A percentile compares a stretch with the other conserved stretches of the same genome.
phyloP scores from a whole-genome alignment of 2,113 vertebrate species.

The Lonchura striata region DNA sequence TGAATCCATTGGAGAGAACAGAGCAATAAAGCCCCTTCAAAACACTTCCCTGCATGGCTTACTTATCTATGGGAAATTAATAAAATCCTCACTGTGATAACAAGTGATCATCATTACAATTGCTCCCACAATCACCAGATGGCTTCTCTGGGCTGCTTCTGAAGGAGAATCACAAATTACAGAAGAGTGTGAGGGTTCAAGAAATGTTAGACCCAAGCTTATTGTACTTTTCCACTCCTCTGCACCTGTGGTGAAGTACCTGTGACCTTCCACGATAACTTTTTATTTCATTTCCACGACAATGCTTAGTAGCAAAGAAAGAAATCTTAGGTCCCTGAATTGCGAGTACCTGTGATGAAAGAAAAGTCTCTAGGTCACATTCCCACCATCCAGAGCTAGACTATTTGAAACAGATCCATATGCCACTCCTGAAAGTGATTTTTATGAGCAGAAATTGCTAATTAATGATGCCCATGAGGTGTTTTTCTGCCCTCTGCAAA shows the following conservation, averaged over 20 bases:
- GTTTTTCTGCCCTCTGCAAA: conserved; percentile 26
- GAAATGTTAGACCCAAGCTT: not conserved
- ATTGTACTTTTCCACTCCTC: not conserved
- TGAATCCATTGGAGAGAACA: not conserved
- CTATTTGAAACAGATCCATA: conserved; percentile 18
- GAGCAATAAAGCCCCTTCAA: not conserved
- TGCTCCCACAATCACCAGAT: fast-evolving
- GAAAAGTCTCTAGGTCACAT: conserved; percentile 32
- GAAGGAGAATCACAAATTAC: not conserved
- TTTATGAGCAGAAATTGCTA: conserved; percentile 37
- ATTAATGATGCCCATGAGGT: conserved; percentile 9
- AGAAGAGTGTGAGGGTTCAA: not conserved
- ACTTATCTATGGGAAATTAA: not conserved
- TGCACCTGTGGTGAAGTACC: not conserved
- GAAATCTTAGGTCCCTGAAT: not conserved
- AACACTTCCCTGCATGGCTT: not conserved
- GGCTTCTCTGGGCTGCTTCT: not conserved
- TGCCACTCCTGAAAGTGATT: conserved; percentile 7
- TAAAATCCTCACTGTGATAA: not conserved
- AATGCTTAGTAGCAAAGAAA: not conserved
- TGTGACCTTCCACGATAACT: not conserved
- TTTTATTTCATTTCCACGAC: not conserved
- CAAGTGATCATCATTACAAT: not conserved
- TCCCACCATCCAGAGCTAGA: conserved; percentile 15
- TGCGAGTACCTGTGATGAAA: not conserved